These are phyloP conservation scores for Drosophila paramelanica DNA, from an alignment of 2,888 invertebrate genomes.

Conservation along the genomic window DNA sequence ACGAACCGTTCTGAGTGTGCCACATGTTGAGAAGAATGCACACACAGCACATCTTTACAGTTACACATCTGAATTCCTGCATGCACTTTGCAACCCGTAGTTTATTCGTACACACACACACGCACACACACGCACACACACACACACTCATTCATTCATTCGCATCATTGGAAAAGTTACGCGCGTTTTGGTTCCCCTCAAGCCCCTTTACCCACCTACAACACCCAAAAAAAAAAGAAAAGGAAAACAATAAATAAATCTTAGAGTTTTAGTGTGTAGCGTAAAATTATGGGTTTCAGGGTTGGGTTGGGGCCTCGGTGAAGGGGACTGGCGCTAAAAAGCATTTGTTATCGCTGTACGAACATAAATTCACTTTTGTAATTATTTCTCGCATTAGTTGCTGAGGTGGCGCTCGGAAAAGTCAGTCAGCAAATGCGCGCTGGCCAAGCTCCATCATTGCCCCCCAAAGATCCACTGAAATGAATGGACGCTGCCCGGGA, in stretches of 20 bases:
- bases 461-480: slow-evolving; percentile 39
- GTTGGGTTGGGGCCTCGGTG: slow-evolving; percentile 12
- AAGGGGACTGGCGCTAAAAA: slow-evolving; percentile 61
- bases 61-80: slow-evolving; percentile 22
- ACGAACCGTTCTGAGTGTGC: slow-evolving; percentile 47
- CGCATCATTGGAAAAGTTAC: slow-evolving; percentile 71
- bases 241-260: slow-evolving; percentile 65
- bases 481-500: slow-evolving; percentile 69
- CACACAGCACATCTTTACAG: slow-evolving; percentile 14
- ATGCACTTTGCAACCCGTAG: slow-evolving; percentile 62
- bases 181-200: slow-evolving; percentile 37
- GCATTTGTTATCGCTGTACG: slow-evolving; percentile 80
- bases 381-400: slow-evolving; percentile 83
- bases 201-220: not conserved
- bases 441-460: slow-evolving; percentile 56
- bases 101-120: slow-evolving; percentile 40
- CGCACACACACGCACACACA: slow-evolving; percentile 14
- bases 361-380: slow-evolving; percentile 83
- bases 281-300: slow-evolving; percentile 33
- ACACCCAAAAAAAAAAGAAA: not conserved
- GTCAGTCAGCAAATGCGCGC: slow-evolving; percentile 64
- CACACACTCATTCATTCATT: slow-evolving; percentile 39
- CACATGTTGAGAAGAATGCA: slow-evolving; percentile 64
- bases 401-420: slow-evolving; percentile 71
- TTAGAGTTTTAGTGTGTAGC: slow-evolving; percentile 49